Percentiles rank a stretch among this genome's conserved stretches.
phyloP scores from a whole-genome alignment of 2,113 vertebrate genomes.

The Todiramphus saurophagus region DNA sequence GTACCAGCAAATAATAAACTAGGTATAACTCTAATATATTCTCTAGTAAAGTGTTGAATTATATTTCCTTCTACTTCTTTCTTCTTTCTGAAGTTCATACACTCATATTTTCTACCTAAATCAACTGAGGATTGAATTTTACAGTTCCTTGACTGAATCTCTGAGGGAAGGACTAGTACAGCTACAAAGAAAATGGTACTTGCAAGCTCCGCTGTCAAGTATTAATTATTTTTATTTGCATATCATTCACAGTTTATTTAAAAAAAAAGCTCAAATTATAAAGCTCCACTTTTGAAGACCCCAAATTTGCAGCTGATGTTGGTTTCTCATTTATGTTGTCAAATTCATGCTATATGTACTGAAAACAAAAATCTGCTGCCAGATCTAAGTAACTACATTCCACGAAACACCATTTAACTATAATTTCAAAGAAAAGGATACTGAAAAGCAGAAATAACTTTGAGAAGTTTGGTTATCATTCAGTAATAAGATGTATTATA shows the following conservation, averaged over 20 bases:
- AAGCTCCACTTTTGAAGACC: constrained; percentile 47
- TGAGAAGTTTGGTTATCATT: not conserved
- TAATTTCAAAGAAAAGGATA: constrained; percentile 36
- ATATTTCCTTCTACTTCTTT: not conserved
- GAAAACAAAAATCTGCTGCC: constrained; percentile 58
- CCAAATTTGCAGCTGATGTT: constrained; percentile 42
- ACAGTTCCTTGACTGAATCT: not conserved
- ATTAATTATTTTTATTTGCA: constrained; percentile 62
- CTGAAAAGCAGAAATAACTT: constrained; percentile 22
- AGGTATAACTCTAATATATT: not conserved
- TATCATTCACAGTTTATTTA: constrained; percentile 30
- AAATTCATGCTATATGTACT: constrained; percentile 56
- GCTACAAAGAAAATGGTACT: not conserved
- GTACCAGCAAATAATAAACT: not conserved
- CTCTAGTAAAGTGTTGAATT: not conserved
- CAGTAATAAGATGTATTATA: not conserved
- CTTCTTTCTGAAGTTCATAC: not conserved
- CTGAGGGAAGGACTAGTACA: not conserved
- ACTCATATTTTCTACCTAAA: not conserved
- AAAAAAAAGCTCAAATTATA: not conserved
- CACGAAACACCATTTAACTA: constrained; percentile 34
- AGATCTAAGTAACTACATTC: constrained; percentile 9
- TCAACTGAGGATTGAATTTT: not conserved
- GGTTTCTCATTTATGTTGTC: not conserved
- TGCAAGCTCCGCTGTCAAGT: constrained; percentile 1